Percentiles rank a stretch among this genome's conserved stretches.
Evolutionary conservation across 1,140 invertebrate genomes (phyloP).

Genomic region (Melanaphis sacchari): DNA sequence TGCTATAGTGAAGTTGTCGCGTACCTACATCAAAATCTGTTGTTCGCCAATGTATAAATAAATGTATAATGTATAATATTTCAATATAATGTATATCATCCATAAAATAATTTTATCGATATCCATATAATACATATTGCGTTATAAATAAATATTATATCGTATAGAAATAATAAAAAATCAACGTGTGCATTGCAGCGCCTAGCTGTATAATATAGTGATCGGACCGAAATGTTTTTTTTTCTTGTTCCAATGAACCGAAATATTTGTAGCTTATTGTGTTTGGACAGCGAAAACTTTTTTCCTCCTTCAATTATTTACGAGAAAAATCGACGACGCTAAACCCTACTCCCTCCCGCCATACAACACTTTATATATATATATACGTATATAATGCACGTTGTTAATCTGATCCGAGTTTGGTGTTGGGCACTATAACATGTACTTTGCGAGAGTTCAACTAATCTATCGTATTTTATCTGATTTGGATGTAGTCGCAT

Average conservation of each 20-base stretch:
- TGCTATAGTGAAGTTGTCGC: background rate
- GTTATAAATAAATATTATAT: background rate
- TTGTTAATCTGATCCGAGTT: slow-evolving; percentile 46
- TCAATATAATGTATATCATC: background rate
- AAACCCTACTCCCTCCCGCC: background rate
- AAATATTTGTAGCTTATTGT: background rate
- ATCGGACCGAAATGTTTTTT: background rate
- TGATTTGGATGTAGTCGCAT: slow-evolving; percentile 36
- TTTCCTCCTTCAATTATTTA: slow-evolving; percentile 33
- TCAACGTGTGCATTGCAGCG: background rate
- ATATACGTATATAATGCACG: background rate
- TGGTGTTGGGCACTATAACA: slow-evolving; percentile 30
- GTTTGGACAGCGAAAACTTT: slow-evolving; percentile 1
- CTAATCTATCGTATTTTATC: slow-evolving; percentile 42
- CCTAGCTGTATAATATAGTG: background rate
- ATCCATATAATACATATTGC: background rate
- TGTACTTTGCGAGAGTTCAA: slow-evolving; percentile 38
- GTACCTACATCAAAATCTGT: background rate
- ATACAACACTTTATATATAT: background rate
- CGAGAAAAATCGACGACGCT: slow-evolving; percentile 23
- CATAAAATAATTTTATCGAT: background rate
- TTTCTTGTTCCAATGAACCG: background rate
- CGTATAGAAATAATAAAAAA: background rate
- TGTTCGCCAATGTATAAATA: background rate
- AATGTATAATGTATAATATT: no score